Evolutionary conservation across 2,113 vertebrate genomes (phyloP).

Genomic region (Epinephelus lanceolatus): DNA sequence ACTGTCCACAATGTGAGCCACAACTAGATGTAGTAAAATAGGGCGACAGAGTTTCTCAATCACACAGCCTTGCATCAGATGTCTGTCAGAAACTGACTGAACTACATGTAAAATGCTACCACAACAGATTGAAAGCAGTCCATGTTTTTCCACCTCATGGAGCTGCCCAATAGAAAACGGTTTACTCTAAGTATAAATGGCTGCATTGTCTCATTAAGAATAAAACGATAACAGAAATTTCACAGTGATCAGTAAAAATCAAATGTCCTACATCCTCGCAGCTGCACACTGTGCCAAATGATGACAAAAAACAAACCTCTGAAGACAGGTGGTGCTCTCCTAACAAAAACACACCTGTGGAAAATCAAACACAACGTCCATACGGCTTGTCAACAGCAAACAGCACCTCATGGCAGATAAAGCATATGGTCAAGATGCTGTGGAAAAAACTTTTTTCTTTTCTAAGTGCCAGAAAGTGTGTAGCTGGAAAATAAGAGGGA

Average conservation of each 20-base stretch:
- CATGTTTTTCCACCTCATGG: neutral
- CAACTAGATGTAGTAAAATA: neutral
- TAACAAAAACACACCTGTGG: slow-evolving; percentile 77
- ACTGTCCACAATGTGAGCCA: slow-evolving; percentile 15
- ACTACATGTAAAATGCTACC: neutral
- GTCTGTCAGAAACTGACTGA: neutral
- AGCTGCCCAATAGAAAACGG: neutral
- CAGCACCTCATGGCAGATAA: slow-evolving; percentile 28
- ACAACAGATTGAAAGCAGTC: neutral
- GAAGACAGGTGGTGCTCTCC: slow-evolving; percentile 20
- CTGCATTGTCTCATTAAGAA: neutral
- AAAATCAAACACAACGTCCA: slow-evolving; percentile 68
- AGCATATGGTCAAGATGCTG: neutral
- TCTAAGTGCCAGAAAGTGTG: neutral
- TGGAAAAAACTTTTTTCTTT: neutral
- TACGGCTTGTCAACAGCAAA: slow-evolving; percentile 27
- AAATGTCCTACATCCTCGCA: neutral
- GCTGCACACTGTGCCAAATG: neutral
- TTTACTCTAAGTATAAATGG: neutral
- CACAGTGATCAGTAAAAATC: neutral
- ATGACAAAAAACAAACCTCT: slow-evolving; percentile 29
- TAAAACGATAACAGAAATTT: neutral
- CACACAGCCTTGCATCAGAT: neutral
- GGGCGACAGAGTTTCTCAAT: neutral
- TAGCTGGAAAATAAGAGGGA: neutral